phyloP scores from a whole-genome alignment of 2,888 invertebrate genomes.

The Troides helena region DNA sequence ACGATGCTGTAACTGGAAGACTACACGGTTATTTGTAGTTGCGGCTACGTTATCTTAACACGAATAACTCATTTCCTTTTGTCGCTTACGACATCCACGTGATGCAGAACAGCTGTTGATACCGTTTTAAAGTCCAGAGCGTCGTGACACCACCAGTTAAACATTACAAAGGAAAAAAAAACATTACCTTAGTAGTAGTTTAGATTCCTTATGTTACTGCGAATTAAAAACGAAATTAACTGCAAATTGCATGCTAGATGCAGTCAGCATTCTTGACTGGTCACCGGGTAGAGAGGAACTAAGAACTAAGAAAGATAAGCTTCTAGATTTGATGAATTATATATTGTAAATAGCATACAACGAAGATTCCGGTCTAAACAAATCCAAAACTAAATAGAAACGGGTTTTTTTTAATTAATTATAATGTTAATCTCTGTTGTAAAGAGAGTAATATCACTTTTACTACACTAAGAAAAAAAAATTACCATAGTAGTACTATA shows the following conservation, averaged over 20 bases:
- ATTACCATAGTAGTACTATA: no score
- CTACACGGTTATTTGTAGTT: neutral
- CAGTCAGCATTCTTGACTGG: neutral
- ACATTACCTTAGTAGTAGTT: neutral
- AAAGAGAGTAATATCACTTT: no score
- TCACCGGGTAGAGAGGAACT: neutral
- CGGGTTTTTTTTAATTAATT: neutral
- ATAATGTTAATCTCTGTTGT: no score
- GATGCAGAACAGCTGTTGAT: slow-evolving; percentile 19
- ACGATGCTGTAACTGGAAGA: no score
- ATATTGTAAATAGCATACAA: neutral
- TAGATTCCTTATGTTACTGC: neutral
- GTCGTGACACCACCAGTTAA: neutral
- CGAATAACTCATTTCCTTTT: slow-evolving; percentile 24
- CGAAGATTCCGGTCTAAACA: no score
- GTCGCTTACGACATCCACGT: slow-evolving; percentile 9
- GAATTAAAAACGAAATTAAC: neutral
- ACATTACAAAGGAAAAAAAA: neutral
- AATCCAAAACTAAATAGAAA: neutral
- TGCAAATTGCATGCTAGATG: neutral
- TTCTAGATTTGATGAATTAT: neutral
- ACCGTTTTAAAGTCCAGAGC: neutral
- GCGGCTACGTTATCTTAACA: slow-evolving; percentile 20
- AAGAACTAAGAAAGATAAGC: neutral
- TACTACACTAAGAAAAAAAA: no score